These are phyloP conservation scores for Planococcus citri DNA, from an alignment of 1,140 invertebrate species.

Conservation along the genomic window DNA sequence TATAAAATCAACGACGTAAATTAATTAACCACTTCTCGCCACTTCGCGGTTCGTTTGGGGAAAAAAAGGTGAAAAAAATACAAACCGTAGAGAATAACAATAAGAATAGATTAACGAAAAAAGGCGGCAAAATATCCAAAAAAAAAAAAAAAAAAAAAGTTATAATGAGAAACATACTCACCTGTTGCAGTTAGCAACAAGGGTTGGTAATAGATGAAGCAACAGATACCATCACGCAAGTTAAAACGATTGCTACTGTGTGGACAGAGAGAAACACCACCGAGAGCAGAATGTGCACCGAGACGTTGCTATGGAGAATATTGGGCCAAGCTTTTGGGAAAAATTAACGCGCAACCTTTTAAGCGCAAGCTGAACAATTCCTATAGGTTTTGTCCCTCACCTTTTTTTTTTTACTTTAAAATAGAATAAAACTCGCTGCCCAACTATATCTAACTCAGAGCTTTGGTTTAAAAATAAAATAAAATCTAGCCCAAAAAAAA, in stretches of 20 bases:
- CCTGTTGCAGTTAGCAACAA: constrained; percentile 1
- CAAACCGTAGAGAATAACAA: no score
- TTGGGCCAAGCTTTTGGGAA: constrained; percentile 1
- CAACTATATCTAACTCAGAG: not conserved
- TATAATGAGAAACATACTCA: constrained; percentile 7
- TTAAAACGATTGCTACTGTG: not conserved
- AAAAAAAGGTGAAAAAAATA: no score
- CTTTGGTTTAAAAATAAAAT: not conserved
- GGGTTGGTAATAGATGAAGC: not conserved
- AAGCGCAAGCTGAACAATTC: not conserved
- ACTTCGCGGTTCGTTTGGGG: no score
- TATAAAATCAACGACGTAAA: no score
- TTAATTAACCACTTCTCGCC: no score
- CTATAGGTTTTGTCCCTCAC: constrained; percentile 1
- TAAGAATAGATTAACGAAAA: not conserved
- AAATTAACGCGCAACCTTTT: constrained; percentile 6
- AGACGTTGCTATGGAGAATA: constrained; percentile 6
- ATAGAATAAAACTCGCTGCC: not conserved
- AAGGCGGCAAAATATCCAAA: not conserved
- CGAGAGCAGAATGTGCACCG: constrained; percentile 5
- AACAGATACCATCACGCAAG: constrained; percentile 1
- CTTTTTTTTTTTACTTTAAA: not conserved
- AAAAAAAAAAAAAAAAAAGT: not conserved
- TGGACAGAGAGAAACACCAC: not conserved
- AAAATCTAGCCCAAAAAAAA: not conserved